These are phyloP conservation scores for Onychomys torridus DNA, from an alignment of 2,797 vertebrate species.

Conservation along the genomic window DNA sequence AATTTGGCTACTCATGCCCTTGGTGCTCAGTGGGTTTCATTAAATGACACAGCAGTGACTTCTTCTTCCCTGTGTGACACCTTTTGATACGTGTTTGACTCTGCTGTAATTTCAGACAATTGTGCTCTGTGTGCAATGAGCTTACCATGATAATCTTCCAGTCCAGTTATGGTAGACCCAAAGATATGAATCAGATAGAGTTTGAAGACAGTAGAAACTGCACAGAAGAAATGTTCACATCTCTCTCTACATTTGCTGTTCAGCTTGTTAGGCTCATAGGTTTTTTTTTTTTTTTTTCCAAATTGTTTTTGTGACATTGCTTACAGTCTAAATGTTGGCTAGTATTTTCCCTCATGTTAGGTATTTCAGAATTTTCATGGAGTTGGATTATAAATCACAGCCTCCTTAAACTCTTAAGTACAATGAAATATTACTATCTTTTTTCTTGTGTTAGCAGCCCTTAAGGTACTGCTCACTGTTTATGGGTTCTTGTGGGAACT, in stretches of 20 bases:
- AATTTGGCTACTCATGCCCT: conserved; percentile 85
- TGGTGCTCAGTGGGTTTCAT: conserved; percentile 86
- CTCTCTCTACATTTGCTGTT: background rate
- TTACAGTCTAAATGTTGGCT: background rate
- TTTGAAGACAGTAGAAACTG: conserved; percentile 64
- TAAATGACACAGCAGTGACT: conserved; percentile 87
- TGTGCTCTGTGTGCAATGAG: conserved; percentile 52
- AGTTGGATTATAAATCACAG: background rate
- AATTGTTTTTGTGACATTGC: conserved; percentile 32
- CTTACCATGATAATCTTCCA: conserved; percentile 77
- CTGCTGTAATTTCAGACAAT: conserved; percentile 84
- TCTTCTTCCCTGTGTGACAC: conserved; percentile 84
- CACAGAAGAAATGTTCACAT: conserved; percentile 13
- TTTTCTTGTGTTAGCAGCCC: background rate
- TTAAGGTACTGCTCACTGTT: background rate
- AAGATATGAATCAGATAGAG: conserved; percentile 22
- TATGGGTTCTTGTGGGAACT: background rate
- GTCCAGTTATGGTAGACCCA: conserved; percentile 61
- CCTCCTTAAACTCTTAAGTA: conserved; percentile 5
- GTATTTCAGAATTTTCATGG: conserved; percentile 30
- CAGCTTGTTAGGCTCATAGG: conserved; percentile 33
- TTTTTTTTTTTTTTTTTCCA: background rate
- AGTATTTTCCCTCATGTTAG: background rate
- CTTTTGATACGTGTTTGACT: conserved; percentile 86
- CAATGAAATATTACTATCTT: background rate